Percentiles rank a stretch among this genome's conserved stretches.
Conservation (phyloP, 2,797 vertebrate species). For the Philypnodon macrostomus region DNA sequence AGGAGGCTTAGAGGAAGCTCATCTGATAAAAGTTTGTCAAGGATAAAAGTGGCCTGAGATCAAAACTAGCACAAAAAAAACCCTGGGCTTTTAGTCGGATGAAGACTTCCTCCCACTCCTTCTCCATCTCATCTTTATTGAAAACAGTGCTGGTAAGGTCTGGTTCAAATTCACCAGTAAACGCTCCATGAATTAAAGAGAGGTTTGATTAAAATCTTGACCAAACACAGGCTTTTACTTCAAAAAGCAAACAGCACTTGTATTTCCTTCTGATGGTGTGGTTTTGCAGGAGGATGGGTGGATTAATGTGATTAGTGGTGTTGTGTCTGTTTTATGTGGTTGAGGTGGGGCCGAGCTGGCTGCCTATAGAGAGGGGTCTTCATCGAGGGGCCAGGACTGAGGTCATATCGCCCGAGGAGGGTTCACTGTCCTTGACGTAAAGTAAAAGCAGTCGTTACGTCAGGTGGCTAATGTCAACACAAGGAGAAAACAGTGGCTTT, state of each 20-base stretch:
- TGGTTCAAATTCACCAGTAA: constrained; percentile 75
- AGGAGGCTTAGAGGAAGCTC: constrained; percentile 48
- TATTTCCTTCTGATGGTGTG: constrained; percentile 60
- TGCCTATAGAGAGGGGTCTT: constrained; percentile 42
- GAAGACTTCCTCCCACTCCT: constrained; percentile 59
- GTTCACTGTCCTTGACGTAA: constrained; percentile 25
- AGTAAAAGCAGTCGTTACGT: constrained; percentile 17
- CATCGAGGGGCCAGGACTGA: constrained; percentile 22
- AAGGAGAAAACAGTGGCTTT: constrained; percentile 39
- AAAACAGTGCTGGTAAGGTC: constrained; percentile 68
- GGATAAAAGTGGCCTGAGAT: constrained; percentile 63
- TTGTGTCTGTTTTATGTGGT: constrained; percentile 72
- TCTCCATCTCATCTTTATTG: constrained; percentile 59
- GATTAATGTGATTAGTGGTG: constrained; percentile 76
- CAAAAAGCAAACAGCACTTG: constrained; percentile 55
- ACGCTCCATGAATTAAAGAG: constrained; percentile 74
- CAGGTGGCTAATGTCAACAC: constrained; percentile 32
- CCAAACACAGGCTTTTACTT: constrained; percentile 54
- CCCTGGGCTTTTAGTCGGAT: constrained; percentile 59
- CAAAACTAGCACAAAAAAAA: constrained; percentile 55
- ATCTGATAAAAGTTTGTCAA: constrained; percentile 71
- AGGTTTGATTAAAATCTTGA: constrained; percentile 67
- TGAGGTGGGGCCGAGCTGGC: constrained; percentile 53
- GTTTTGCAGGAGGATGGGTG: constrained; percentile 43
- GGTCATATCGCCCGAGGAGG: constrained; percentile 28